These are phyloP conservation scores for Pipistrellus pygmaeus DNA, from an alignment of 2,797 vertebrate species.

Conservation along the genomic window DNA sequence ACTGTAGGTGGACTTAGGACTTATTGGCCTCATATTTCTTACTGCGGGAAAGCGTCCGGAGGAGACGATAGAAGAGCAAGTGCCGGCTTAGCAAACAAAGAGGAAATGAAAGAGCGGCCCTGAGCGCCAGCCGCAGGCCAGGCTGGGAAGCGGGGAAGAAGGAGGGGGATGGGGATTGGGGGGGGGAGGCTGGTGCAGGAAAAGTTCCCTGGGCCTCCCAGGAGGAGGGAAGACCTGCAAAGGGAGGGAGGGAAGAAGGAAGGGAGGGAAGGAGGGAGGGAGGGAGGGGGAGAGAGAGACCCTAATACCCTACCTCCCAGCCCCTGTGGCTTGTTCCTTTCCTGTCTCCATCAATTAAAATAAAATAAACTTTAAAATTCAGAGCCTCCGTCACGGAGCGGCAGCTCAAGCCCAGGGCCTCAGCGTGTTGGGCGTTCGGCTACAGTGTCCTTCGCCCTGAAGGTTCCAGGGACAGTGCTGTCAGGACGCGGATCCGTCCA, in stretches of 20 bases:
- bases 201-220: fast-evolving
- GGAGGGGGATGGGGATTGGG: no score
- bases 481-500: fast-evolving
- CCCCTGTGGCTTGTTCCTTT: background rate
- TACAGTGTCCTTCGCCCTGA: fast-evolving
- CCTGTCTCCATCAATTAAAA: background rate
- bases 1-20: background rate
- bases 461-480: fast-evolving
- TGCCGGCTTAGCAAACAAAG: background rate
- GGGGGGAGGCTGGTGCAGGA: no score
- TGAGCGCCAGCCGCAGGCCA: fast-evolving
- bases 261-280: no score
- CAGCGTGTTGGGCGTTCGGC: fast-evolving
- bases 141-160: background rate
- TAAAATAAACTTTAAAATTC: background rate
- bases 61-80: background rate
- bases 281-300: no score
- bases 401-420: background rate
- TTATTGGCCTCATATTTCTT: conserved; percentile 53
- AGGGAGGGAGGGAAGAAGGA: background rate
- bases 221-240: fast-evolving
- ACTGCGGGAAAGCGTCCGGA: background rate
- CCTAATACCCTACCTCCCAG: background rate
- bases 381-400: background rate
- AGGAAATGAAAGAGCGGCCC: background rate